Percentiles rank a stretch among this genome's conserved stretches.
phyloP scores from a whole-genome alignment of 2,113 vertebrate species.

The Malaclemys terrapin region DNA sequence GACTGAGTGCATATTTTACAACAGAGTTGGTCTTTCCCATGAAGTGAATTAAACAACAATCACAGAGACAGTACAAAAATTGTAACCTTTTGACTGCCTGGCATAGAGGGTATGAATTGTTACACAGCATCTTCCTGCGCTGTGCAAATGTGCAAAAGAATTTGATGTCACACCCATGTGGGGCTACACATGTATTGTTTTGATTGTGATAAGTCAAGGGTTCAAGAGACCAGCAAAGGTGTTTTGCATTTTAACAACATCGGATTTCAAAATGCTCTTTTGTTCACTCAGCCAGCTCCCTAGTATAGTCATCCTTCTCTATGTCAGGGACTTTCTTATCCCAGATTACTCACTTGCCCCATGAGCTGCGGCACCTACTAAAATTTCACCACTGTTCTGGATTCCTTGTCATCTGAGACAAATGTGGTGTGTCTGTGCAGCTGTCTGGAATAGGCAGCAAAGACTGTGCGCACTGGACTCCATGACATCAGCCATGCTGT shows the following conservation, averaged over 20 bases:
- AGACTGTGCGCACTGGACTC: not conserved
- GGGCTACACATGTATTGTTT: not conserved
- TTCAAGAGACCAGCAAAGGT: not conserved
- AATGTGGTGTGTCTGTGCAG: not conserved
- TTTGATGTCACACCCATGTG: not conserved
- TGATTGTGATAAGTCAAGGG: not conserved
- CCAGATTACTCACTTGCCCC: not conserved
- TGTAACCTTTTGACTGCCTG: fast-evolving
- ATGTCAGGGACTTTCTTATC: not conserved
- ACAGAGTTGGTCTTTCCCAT: fast-evolving
- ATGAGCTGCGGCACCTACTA: not conserved
- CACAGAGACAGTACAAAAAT: not conserved
- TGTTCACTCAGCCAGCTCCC: not conserved
- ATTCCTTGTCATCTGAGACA: not conserved
- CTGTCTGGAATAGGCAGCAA: not conserved
- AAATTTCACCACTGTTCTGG: not conserved
- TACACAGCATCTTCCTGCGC: not conserved
- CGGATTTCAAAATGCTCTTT: not conserved
- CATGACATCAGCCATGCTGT: not conserved
- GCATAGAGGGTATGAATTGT: not conserved
- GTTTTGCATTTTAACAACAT: not conserved
- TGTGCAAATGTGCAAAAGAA: not conserved
- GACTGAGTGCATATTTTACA: not conserved
- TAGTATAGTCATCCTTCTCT: not conserved
- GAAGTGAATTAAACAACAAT: fast-evolving